phyloP scores from a whole-genome alignment of 2,797 vertebrate species.

The Limosa lapponica region DNA sequence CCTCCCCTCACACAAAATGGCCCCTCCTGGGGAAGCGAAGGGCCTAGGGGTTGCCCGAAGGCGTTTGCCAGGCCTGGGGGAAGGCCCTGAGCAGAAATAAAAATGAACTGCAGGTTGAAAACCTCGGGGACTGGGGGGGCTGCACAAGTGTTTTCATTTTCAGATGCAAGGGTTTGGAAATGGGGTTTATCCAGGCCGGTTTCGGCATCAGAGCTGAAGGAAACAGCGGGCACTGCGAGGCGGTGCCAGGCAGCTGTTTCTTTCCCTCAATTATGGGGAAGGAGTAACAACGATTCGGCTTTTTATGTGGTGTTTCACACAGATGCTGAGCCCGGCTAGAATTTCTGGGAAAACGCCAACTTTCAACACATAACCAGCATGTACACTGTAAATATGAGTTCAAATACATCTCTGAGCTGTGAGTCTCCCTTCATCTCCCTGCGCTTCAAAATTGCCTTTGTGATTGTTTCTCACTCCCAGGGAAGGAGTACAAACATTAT shows the following conservation, averaged over 20 bases:
- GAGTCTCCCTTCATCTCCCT: neutral
- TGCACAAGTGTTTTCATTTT: neutral
- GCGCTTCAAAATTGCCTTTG: rapidly evolving
- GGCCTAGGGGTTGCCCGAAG: rapidly evolving
- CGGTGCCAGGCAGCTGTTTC: neutral
- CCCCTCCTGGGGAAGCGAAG: neutral
- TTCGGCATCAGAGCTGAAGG: rapidly evolving
- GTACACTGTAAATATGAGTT: neutral
- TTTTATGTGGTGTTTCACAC: rapidly evolving
- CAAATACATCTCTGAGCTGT: neutral
- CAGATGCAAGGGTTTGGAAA: neutral
- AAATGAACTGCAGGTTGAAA: rapidly evolving
- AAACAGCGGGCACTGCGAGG: rapidly evolving
- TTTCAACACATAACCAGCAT: neutral
- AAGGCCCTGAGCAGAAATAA: rapidly evolving
- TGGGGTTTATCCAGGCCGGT: neutral
- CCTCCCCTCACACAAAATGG: constrained; percentile 58
- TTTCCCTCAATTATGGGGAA: neutral
- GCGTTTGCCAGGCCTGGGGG: rapidly evolving
- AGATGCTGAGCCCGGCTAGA: neutral
- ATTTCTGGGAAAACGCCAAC: neutral
- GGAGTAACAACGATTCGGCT: rapidly evolving
- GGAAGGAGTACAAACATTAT: neutral
- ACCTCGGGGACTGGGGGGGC: rapidly evolving
- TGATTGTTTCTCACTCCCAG: neutral